Base-by-base conservation (phyloP, 2,113 vertebrate species). In the Cariama cristata region DNA sequence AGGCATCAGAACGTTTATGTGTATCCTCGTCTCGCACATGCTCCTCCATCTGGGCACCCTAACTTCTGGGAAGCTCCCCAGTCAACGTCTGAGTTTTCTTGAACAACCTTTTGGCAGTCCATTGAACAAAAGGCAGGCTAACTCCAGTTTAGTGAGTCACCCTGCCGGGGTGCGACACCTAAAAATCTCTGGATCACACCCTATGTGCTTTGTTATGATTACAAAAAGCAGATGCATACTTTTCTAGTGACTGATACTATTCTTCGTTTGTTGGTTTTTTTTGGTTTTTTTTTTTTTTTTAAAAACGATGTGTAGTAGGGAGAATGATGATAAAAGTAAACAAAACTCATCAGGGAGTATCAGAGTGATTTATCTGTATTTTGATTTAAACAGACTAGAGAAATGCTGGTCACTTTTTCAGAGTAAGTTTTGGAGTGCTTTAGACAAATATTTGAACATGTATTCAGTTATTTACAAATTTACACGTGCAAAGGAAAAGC, bases 211-310 rank as follows among this genome's bases (percentile, higher is more conserved):
- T 93, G 76, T 74, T 96, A 91, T 59, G 67, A 94, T 74, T 96
- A 81, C 52, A 94, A 92, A 95, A 97, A 84, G 33, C 79, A 95
- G 79, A 94, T 87, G 55, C 79, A 91, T 92, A 59, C 35, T 95
- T 81, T 90, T 77, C 68, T 52, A 91, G 50, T 90, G 86, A 95
- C 83, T 81, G 71, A 74, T n/a, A 75, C 22, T 35, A 33, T 42
- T 52, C 20, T 89, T 60, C 6, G 4, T 33, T 69, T 63, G 66
- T n/a, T n/a, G n/a, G n/a, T n/a, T n/a, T n/a, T n/a, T n/a, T n/a
- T n/a, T n/a, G n/a, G n/a, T n/a, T n/a, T n/a, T n/a, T n/a, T n/a
- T n/a, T n/a, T n/a, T n/a, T n/a, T n/a, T n/a, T n/a, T n/a, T n/a
- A n/a, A n/a, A n/a, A n/a, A n/a, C n/a, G n/a, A n/a, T 84, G n/a